These are phyloP conservation scores for Bombus vancouverensis DNA, from an alignment of 1,140 invertebrate species.

Conservation along the genomic window DNA sequence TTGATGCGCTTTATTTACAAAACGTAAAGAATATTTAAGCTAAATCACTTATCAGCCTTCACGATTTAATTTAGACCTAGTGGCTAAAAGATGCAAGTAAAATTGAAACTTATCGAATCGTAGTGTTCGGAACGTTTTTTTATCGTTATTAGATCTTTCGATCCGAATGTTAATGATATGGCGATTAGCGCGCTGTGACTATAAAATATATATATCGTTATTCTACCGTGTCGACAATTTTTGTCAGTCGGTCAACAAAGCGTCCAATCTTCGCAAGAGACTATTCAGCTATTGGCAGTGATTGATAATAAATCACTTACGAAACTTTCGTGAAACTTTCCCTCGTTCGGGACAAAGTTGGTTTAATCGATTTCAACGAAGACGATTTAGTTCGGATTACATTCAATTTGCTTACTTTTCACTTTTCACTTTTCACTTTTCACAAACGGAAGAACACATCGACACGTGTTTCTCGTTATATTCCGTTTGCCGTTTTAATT, in stretches of 20 bases:
- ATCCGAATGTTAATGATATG: constrained; percentile 39
- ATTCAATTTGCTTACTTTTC: constrained; percentile 2
- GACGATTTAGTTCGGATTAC: background rate
- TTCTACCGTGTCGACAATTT: constrained; percentile 8
- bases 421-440: background rate
- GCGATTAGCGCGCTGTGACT: constrained; percentile 8
- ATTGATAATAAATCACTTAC: background rate
- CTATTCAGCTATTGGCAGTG: constrained; percentile 21
- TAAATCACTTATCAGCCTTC: constrained; percentile 73
- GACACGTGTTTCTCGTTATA: background rate
- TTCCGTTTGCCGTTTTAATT: background rate
- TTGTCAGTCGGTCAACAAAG: background rate
- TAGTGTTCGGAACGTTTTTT: constrained; percentile 2
- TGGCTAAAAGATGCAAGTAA: constrained; percentile 48
- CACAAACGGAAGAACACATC: constrained; percentile 17
- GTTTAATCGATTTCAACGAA: background rate
- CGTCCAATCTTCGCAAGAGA: background rate
- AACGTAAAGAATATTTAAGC: constrained; percentile 61
- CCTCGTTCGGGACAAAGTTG: background rate
- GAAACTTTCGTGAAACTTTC: constrained; percentile 4
- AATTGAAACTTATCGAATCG: constrained; percentile 34
- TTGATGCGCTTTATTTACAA: constrained; percentile 77
- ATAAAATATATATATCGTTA: constrained; percentile 16
- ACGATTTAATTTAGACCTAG: constrained; percentile 58
- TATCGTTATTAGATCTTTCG: background rate